Percentiles rank a stretch among this genome's conserved stretches.
Conservation (phyloP, 2,797 vertebrate genomes). For the Nasua narica region DNA sequence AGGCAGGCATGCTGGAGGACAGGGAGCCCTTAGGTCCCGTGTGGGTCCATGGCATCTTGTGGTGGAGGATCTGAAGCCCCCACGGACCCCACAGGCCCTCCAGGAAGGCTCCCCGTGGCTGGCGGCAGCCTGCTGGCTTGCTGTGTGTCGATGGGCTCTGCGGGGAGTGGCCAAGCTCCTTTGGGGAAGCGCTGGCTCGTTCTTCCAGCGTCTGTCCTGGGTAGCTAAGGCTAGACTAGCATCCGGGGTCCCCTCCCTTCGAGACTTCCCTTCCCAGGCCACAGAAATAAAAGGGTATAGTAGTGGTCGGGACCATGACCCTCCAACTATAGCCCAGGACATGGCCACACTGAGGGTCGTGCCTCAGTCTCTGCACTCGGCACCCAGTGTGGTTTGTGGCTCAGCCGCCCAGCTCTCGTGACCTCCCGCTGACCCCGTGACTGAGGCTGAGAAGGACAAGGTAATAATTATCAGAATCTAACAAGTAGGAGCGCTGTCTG, state of each 20-base stretch:
- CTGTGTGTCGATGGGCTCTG: not conserved
- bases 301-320: not conserved
- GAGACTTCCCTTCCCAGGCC: not conserved
- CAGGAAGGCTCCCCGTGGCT: not conserved
- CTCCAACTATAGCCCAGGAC: not conserved
- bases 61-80: not conserved
- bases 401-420: not conserved
- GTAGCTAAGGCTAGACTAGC: not conserved
- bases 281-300: not conserved
- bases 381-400: not conserved
- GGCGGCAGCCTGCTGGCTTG: not conserved
- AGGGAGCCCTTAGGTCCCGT: not conserved
- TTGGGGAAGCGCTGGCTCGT: not conserved
- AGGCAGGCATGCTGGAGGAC: not conserved
- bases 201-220: not conserved
- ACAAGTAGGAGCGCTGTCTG: not conserved
- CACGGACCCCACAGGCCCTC: not conserved
- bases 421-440: not conserved
- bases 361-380: not conserved
- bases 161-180: not conserved
- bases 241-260: not conserved
- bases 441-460: not conserved
- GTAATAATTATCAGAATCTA: not conserved
- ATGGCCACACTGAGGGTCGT: not conserved
- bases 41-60: not conserved